A percentile compares a stretch with the other conserved stretches of the same genome.
These are phyloP conservation scores for Scophthalmus maximus DNA, from an alignment of 2,113 vertebrate genomes.

Conservation along the genomic window DNA sequence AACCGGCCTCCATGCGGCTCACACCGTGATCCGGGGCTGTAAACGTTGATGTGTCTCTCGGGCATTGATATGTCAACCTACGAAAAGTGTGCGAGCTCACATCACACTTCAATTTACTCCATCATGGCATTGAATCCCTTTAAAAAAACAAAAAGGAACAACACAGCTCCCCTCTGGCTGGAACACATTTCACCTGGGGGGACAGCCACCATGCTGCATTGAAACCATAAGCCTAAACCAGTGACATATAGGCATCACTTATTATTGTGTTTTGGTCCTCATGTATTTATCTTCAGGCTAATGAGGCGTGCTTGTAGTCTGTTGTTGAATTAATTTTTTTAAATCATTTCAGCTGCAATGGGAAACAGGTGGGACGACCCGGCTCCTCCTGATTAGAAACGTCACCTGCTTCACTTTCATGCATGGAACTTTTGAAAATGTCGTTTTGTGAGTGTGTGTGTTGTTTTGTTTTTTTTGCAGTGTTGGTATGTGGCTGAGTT, in stretches of 20 bases:
- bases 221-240: neutral
- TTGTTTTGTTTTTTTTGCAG: too few relatives aligned
- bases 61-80: neutral
- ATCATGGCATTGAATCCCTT: neutral
- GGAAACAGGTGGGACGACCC: slow-evolving; percentile 34
- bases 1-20: slow-evolving; percentile 20
- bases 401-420: too few relatives aligned
- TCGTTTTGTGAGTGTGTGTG: too few relatives aligned
- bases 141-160: slow-evolving; percentile 35
- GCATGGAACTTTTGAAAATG: too few relatives aligned
- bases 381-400: too few relatives aligned
- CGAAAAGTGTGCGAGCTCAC: neutral
- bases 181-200: too few relatives aligned
- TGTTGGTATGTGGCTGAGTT: too few relatives aligned
- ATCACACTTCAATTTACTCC: neutral
- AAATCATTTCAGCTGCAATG: neutral
- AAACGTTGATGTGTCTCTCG: neutral
- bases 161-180: slow-evolving; percentile 9
- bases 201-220: slow-evolving; percentile 20
- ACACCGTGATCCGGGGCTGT: neutral
- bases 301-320: neutral
- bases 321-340: neutral
- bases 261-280: too few relatives aligned
- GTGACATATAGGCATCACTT: neutral
- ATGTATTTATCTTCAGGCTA: neutral